Evolutionary conservation across 92 coral and sea anemone species (phyloP).

Genomic region (Epizoanthus fatuus): DNA sequence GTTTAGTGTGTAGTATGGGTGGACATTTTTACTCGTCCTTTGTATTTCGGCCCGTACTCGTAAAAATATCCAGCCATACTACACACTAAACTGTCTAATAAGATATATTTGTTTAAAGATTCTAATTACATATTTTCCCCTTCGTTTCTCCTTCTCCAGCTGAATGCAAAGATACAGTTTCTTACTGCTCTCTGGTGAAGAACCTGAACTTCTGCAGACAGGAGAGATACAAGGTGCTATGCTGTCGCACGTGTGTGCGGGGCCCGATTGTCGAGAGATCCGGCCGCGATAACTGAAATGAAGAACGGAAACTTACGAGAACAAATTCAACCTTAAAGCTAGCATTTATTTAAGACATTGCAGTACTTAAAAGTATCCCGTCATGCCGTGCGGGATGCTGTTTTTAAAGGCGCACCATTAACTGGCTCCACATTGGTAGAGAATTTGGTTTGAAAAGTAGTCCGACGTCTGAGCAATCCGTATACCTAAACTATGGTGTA

Average conservation of each 20-base stretch:
- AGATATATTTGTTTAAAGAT: background rate
- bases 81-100: too few species aligned
- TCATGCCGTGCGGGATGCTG: too few species aligned
- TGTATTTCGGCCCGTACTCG: too few species aligned
- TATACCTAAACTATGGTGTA: too few species aligned
- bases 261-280: background rate
- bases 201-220: conserved; percentile 57
- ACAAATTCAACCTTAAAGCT: background rate
- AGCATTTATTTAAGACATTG: conserved; percentile 21
- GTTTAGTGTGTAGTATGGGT: too few species aligned
- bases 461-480: too few species aligned
- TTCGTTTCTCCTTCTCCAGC: conserved; percentile 36
- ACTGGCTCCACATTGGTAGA: too few species aligned
- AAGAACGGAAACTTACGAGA: background rate
- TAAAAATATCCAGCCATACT: too few species aligned
- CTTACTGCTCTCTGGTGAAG: conserved; percentile 76
- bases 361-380: too few species aligned
- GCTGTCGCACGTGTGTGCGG: conserved; percentile 79
- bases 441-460: too few species aligned
- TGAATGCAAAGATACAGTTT: conserved; percentile 72
- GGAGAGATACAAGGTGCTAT: conserved; percentile 69
- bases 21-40: too few species aligned
- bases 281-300: background rate
- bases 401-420: too few species aligned
- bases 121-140: background rate